Base-by-base conservation (phyloP, 2,888 invertebrate genomes). In the Abscondita cerata region DNA sequence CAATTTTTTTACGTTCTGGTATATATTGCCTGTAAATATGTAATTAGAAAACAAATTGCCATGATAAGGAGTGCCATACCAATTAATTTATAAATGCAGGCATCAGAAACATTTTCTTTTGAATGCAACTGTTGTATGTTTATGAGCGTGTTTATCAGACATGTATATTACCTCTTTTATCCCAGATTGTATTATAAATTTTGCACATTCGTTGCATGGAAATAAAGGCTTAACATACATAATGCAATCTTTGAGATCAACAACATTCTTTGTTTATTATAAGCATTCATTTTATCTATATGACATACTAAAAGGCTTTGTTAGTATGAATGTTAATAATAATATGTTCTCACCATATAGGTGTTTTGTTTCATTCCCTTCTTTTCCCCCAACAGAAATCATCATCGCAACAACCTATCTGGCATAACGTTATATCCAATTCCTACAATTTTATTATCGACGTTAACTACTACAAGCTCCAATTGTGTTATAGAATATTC, bases 341-440 rank as follows among this genome's bases (percentile, higher is more conserved):
- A n/a, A n/a, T n/a, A n/a, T n/a, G n/a, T n/a, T n/a, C n/a, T n/a
- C n/a, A n/a, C n/a, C n/a, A n/a, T n/a, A n/a, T n/a, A n/a, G n/a
- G n/a, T n/a, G n/a, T n/a, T n/a, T n/a, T n/a, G n/a, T n/a, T n/a
- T n/a, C n/a, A n/a, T n/a, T n/a, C n/a, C n/a, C n/a, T n/a, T 87
- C 81, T n/a, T 0, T 94, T 94, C 0, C 83, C 83, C 98, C 98
- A 99, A 0, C 98, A 94, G 80, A 97, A 92, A 15, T 85, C 82
- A 76, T 96, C 92, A 80, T 98, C 98, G n/a, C n/a, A n/a, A n/a
- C n/a, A n/a, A 2, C 93, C 95, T 59, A 82, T 86, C n/a, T 0
- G 98, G 98, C 91, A 98, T 95, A 1, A 98, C 98, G 85, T 99
- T 99, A 76, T 98, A 99, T 63, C 98, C 98, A 62, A 96, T 86